phyloP scores from a whole-genome alignment of 1,140 invertebrate genomes.

The Drosophila carrolli region DNA sequence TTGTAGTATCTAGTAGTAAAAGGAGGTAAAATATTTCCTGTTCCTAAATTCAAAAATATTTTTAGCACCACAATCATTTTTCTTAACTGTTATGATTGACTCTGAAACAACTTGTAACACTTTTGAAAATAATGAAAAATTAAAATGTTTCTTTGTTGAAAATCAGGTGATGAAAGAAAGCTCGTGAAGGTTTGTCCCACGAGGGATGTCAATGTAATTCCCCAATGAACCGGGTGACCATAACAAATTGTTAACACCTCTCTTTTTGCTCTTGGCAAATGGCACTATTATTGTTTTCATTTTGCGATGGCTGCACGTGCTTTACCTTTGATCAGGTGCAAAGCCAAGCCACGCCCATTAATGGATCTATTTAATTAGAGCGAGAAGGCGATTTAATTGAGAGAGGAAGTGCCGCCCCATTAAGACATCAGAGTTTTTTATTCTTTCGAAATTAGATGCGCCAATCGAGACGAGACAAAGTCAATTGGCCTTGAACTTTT shows the following conservation, averaged over 20 bases:
- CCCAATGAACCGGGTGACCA: constrained; percentile 26
- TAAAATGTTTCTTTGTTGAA: neutral
- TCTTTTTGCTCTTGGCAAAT: constrained; percentile 42
- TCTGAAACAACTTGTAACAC: neutral
- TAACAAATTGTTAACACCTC: constrained; percentile 33
- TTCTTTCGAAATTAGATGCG: constrained; percentile 45
- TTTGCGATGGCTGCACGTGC: constrained; percentile 37
- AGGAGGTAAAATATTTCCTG: no score
- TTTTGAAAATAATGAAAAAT: neutral
- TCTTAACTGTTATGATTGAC: no score
- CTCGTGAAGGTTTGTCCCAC: constrained; percentile 12
- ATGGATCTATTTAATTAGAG: constrained; percentile 7
- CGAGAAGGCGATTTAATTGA: constrained; percentile 3
- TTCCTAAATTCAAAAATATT: no score
- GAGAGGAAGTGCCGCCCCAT: constrained; percentile 34
- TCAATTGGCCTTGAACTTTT: constrained; percentile 75
- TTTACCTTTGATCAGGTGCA: constrained; percentile 42
- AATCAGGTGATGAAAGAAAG: constrained; percentile 36
- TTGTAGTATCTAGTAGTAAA: no score
- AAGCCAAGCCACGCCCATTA: constrained; percentile 33
- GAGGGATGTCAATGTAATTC: neutral
- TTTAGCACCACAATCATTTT: no score
- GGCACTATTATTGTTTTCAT: constrained; percentile 51
- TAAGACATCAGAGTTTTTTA: constrained; percentile 40
- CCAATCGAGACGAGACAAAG: constrained; percentile 51